phyloP scores from a whole-genome alignment of 1,140 invertebrate genomes.

The Lepidurus couesii region DNA sequence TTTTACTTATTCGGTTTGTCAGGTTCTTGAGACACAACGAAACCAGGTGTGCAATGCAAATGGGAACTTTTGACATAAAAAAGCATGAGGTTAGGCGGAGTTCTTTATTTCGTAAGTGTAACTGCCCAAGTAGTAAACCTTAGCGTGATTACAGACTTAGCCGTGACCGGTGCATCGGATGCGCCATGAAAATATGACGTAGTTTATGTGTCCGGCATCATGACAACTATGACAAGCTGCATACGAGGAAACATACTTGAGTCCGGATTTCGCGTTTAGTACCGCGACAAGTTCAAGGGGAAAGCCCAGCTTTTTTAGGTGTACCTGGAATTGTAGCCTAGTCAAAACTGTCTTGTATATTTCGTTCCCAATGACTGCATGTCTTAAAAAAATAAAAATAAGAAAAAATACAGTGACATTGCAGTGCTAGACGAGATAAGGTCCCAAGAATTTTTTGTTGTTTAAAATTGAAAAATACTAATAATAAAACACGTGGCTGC shows the following conservation, averaged over 20 bases:
- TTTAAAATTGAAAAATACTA: too few species aligned
- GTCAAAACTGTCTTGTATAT: too few species aligned
- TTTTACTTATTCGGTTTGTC: too few species aligned
- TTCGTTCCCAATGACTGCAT: too few species aligned
- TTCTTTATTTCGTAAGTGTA: background rate
- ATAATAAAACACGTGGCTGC: too few species aligned
- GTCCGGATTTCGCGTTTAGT: background rate
- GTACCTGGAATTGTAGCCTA: background rate
- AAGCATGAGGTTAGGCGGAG: background rate
- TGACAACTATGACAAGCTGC: background rate
- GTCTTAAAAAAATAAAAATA: too few species aligned
- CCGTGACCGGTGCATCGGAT: slow-evolving; percentile 13
- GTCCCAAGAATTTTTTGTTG: too few species aligned
- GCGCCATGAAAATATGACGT: background rate
- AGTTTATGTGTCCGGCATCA: slow-evolving; percentile 4
- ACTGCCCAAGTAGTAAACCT: background rate
- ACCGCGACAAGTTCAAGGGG: slow-evolving; percentile 12
- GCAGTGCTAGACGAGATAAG: too few species aligned
- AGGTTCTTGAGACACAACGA: too few species aligned
- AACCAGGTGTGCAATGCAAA: background rate
- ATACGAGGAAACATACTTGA: background rate
- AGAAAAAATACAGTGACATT: too few species aligned
- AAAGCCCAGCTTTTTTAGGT: background rate
- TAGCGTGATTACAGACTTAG: slow-evolving; percentile 8
- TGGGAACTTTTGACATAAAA: background rate